These are phyloP conservation scores for Drosophila setifemur DNA, from an alignment of 1,140 invertebrate species.

Conservation along the genomic window DNA sequence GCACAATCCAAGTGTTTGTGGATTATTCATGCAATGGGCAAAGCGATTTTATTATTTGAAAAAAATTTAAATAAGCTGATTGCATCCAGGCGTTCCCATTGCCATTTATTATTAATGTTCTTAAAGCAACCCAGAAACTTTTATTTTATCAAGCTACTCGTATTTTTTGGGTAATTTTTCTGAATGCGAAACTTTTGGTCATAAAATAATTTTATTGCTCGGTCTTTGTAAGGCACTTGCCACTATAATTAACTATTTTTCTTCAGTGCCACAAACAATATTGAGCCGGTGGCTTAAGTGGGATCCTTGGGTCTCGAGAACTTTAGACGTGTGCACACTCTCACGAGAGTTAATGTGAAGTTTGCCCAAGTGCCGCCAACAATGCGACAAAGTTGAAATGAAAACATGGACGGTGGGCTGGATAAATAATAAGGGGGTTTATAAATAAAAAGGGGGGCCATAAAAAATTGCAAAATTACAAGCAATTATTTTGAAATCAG, in stretches of 20 bases:
- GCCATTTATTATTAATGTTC: slow-evolving; percentile 50
- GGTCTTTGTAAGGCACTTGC: slow-evolving; percentile 66
- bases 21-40: slow-evolving; percentile 70
- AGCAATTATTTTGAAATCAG: too few species aligned
- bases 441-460: too few species aligned
- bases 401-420: background rate
- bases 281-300: slow-evolving; percentile 27
- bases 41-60: slow-evolving; percentile 69
- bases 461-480: too few species aligned
- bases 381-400: slow-evolving; percentile 49
- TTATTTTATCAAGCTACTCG: slow-evolving; percentile 64
- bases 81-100: slow-evolving; percentile 24
- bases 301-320: slow-evolving; percentile 25
- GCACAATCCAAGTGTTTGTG: slow-evolving; percentile 13
- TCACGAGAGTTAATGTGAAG: slow-evolving; percentile 58
- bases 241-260: slow-evolving; percentile 77
- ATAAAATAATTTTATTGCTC: slow-evolving; percentile 77
- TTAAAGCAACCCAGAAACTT: slow-evolving; percentile 49
- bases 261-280: slow-evolving; percentile 46
- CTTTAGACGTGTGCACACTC: slow-evolving; percentile 49
- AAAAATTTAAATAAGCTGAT: slow-evolving; percentile 75
- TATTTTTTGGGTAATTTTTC: background rate
- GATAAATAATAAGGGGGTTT: background rate
- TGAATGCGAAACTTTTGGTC: slow-evolving; percentile 45
- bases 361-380: slow-evolving; percentile 46